Base-by-base conservation (phyloP, 2,113 vertebrate species). In the Pituophis catenifer region DNA sequence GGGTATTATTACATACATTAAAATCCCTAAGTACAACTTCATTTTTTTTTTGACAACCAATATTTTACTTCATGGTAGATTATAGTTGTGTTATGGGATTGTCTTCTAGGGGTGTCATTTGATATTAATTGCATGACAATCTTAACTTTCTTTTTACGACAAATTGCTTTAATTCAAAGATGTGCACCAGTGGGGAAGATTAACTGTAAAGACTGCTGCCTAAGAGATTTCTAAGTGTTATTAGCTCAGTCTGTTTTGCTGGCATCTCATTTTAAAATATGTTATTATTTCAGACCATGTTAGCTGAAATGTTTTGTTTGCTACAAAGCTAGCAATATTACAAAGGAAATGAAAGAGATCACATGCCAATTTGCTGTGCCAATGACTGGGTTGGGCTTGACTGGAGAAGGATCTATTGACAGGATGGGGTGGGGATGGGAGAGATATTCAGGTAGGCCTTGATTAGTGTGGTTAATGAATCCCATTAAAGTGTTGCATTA, bases 111-210 rank as follows among this genome's bases (percentile, higher is more conserved):
- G 44, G 17, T 75, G 65, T 91, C 59, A 90, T 90, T 8, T 86
- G 29, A 52, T 89, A 92, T 87, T 92, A 93, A 92, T 88, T 87
- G 52, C 29, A 87, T 75, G 89, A 89, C 57, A 89, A 65, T 89
- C 70, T n/a, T 91, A 58, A 89, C 65, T 92, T 86, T 59, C 91
- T 89, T 92, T 89, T 81, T 91, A 70, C 89, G 38, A 91, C 86
- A 89, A 89, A 58, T 89, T 58, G 88, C 48, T 93, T 53, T 92
- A 91, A 65, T 38, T 15, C 29, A 92, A 89, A 90, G 81, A 70
- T 4, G 8, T 26, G 17, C 75, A 75, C 75, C 88, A 88, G 9
- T 89, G 91, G 91, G 91, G 38, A 86, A n/a, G 91, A 59, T 89
- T 92, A 91, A 88, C 52, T 58, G 94, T 52, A 92, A 89, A 70